Evolutionary conservation across 2,888 invertebrate genomes (phyloP).

Genomic region (Gari tellinella): DNA sequence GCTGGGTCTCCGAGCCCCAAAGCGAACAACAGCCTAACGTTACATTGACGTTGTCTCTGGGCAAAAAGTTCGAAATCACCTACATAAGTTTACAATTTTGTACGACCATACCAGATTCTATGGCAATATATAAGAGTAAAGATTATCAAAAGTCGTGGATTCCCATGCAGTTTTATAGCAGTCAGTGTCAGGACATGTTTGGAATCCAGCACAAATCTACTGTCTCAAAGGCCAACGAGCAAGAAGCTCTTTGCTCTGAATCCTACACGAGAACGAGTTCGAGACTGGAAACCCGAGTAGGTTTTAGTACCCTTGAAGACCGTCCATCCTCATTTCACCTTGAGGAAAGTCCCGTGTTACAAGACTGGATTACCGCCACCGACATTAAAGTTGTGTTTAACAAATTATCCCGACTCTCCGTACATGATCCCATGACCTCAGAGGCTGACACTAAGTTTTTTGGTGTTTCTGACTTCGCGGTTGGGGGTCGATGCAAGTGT

Average conservation of each 20-base stretch:
- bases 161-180: conserved; percentile 98
- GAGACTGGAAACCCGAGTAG: conserved; percentile 88
- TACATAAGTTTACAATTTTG: conserved; percentile 98
- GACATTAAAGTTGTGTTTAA: conserved; percentile 91
- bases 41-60: conserved; percentile 94
- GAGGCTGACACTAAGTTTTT: conserved; percentile 80
- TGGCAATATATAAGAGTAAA: conserved; percentile 98
- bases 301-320: conserved; percentile 97
- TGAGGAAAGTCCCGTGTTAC: conserved; percentile 96
- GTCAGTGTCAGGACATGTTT: conserved; percentile 95
- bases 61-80: conserved; percentile 98
- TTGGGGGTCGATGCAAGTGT: conserved; percentile 99
- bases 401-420: conserved; percentile 71
- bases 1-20: conserved; percentile 98
- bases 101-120: conserved; percentile 96
- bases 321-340: conserved; percentile 97
- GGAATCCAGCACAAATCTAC: conserved; percentile 93
- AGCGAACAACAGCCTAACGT: conserved; percentile 90
- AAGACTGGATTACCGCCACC: conserved; percentile 99
- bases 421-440: conserved; percentile 56
- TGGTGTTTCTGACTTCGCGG: conserved; percentile 97
- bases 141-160: conserved; percentile 99
- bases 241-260: conserved; percentile 98
- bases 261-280: conserved; percentile 86
- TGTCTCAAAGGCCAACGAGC: conserved; percentile 97